These are phyloP conservation scores for Microplitis demolitor DNA, from an alignment of 1,140 invertebrate species.

Conservation along the genomic window DNA sequence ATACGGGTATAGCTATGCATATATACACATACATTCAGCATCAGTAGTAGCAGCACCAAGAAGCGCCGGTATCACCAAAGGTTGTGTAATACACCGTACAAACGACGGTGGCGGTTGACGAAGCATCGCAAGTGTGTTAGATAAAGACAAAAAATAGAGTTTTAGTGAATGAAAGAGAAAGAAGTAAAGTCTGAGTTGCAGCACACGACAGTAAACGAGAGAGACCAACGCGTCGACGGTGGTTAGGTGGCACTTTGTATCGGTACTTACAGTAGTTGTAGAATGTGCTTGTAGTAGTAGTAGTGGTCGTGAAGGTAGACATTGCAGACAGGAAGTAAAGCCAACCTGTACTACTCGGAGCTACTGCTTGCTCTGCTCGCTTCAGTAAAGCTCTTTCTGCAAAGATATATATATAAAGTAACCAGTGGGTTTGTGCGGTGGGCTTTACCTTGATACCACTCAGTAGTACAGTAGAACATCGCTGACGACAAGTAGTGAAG, in stretches of 20 bases:
- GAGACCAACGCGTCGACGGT: neutral
- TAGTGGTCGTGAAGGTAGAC: constrained; percentile 9
- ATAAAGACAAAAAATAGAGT: neutral
- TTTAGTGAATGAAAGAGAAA: neutral
- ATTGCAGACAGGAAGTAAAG: constrained; percentile 5
- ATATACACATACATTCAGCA: too few species aligned
- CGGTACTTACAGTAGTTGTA: too few species aligned
- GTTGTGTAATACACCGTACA: neutral
- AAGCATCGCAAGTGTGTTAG: neutral
- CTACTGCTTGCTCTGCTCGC: neutral
- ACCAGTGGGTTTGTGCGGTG: constrained; percentile 5
- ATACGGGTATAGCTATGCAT: too few species aligned
- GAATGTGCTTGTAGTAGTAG: neutral
- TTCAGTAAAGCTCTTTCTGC: neutral
- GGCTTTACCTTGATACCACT: neutral
- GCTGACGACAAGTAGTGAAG: too few species aligned
- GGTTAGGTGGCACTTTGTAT: neutral
- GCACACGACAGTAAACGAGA: neutral
- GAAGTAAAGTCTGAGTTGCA: neutral
- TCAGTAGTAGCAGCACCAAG: constrained; percentile 14
- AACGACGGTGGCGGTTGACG: neutral
- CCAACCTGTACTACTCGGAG: neutral
- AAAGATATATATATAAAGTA: neutral
- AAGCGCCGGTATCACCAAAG: constrained; percentile 20
- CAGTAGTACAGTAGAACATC: too few species aligned